Evolutionary conservation across 1,140 invertebrate species (phyloP), one percentile per base, ranked within the genome.

Genomic region (Telenomus remus): DNA sequence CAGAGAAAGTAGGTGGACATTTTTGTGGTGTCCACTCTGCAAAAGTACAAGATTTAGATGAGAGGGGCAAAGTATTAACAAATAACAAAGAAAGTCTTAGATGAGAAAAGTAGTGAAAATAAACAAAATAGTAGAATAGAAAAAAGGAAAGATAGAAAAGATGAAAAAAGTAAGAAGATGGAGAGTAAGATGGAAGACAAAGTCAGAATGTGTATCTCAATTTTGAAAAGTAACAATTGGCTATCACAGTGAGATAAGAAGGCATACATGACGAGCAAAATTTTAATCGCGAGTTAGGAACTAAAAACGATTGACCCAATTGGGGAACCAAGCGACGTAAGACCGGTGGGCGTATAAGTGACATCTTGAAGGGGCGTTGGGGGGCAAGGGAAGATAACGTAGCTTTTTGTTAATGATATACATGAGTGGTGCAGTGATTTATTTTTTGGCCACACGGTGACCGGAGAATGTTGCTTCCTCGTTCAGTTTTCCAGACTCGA

Each of bases 401-500:
- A 42, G 4, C 5, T 5, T 42, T 39, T 55, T 55, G 49, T 7
- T 34, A 13, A 59, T 48, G 5, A 34, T 37, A 9, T 35, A 34
- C 10, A n/a, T 46, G 11, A 13, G 7, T 1, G 11, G 12, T 44
- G 43, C 12, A 44, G 3, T 63, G 43, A 16, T 49, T 85, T 66
- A 86, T 68, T 85, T 88, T 74, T 87, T 88, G 43, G 86, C 84
- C 35, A 89, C 84, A 44, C 88, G 82, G 43, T 86, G 85, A 5
- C 85, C 89, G 42, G 85, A 85, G 68, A 89, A 89, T 4, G 84
- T 85, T 43, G 80, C 84, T n/a, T 81, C 83, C 8, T 81, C 78
- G 2, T 70, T 63, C 6, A 86, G 15, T 37, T 84, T 85, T 27
- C 85, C 88, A 6, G 79, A 64, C 1, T 87, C 85, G 0, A 86